Base-by-base conservation (phyloP, 1,140 invertebrate genomes). In the Lasaia peninsularis region DNA sequence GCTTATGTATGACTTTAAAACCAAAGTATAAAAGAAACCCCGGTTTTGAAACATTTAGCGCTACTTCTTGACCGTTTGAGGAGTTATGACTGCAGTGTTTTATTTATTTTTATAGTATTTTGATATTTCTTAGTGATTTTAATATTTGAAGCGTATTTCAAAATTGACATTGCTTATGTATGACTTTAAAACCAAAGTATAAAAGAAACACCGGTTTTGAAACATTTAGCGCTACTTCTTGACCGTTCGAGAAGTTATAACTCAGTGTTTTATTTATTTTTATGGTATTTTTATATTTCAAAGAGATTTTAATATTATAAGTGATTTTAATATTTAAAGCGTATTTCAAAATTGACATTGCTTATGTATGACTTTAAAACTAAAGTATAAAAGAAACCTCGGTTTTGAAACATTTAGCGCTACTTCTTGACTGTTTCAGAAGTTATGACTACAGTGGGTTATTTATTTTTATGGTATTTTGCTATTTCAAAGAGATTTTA, bases 1-100 rank as follows among this genome's bases (percentile, higher is more conserved):
- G 52, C 58, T 60, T 60, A 55, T 60, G 58, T 16, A 60, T 60
- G 52, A 44, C 54, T 11, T 55, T 53, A 55, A 12, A 16, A 28
- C 21, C 21, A 56, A 32, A 37, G 53, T 56, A 40, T 40, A 40
- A 40, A 40, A 40, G 35, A 40, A 18, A 44, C 37, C 37, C 18
- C 37, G 37, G 37, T 44, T 14, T 20, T 20, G 37, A 44, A 44
- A 20, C 16, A 44, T 20, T 44, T 44, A 44, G 37, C 14, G 5
- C 18, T 20, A 44, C 37, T 44, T 44, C 16, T 44, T 20, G 37
- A 44, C 37, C 37, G 37, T 20, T 44, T 44, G 37, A 44, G 16
- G 18, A 9, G 37, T 28, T 28, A 28, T 28, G 8, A 28, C 24
- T 28, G 24, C 8, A 7, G 8, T 28, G 8, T 28, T 28, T 28